Percentiles rank a stretch among this genome's conserved stretches.
These are phyloP conservation scores for Pachymerium ferrugineum DNA, from an alignment of 2,888 invertebrate genomes.

Conservation along the genomic window DNA sequence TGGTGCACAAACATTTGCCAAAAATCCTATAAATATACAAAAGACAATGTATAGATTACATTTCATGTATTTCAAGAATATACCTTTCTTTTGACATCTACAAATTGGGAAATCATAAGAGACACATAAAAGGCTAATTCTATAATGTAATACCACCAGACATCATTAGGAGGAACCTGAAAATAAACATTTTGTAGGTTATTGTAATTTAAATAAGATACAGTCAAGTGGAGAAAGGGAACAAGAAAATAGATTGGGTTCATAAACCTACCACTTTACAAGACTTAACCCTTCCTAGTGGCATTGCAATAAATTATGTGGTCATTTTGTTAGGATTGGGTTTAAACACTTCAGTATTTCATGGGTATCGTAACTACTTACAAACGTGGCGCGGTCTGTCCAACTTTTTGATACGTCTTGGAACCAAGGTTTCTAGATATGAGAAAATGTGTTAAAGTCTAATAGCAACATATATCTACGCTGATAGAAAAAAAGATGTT, in stretches of 20 bases:
- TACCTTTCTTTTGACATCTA: conserved; percentile 72
- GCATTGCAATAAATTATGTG: too few relatives aligned
- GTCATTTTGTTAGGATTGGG: too few relatives aligned
- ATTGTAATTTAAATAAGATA: too few relatives aligned
- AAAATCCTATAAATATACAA: conserved; percentile 60
- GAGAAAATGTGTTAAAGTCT: too few relatives aligned
- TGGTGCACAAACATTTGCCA: conserved; percentile 99
- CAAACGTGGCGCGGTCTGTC: conserved; percentile 54
- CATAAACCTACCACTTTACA: not conserved
- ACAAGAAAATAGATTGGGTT: not conserved
- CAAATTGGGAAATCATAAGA: conserved; percentile 83
- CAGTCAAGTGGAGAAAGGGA: too few relatives aligned
- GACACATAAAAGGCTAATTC: conserved; percentile 95
- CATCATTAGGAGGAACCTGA: conserved; percentile 69
- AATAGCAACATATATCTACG: too few relatives aligned
- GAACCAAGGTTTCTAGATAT: conserved; percentile 70
- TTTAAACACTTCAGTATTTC: too few relatives aligned
- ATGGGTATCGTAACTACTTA: too few relatives aligned
- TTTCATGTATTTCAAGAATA: not conserved
- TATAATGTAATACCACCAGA: conserved; percentile 97
- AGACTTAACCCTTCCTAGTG: too few relatives aligned
- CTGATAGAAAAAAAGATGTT: not conserved
- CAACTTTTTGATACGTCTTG: conserved; percentile 87
- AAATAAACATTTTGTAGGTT: too few relatives aligned
- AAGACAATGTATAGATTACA: conserved; percentile 2